Evolutionary conservation across 2,113 vertebrate species (phyloP).

Genomic region (Centropristis striata): DNA sequence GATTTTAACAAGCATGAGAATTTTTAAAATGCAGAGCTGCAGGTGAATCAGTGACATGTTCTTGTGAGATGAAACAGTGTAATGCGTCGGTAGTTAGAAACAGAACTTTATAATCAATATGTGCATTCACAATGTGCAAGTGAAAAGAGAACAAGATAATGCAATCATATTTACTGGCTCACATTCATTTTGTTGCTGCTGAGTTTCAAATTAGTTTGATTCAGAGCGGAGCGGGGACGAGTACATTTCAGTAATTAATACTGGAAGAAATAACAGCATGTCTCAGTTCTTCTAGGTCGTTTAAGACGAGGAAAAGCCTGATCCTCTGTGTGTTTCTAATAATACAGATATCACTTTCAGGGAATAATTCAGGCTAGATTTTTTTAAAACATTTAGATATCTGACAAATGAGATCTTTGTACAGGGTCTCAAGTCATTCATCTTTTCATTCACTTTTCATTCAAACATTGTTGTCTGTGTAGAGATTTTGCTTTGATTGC

Average conservation of each 20-base stretch:
- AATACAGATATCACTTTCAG: background rate
- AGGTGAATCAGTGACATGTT: background rate
- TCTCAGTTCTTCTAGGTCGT: slow-evolving; percentile 30
- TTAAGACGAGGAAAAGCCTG: background rate
- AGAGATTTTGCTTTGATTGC: too few species aligned
- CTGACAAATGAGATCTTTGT: background rate
- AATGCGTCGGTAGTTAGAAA: slow-evolving; percentile 12
- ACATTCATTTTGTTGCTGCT: slow-evolving; percentile 44
- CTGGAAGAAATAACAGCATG: slow-evolving; percentile 28
- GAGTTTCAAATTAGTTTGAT: slow-evolving; percentile 52
- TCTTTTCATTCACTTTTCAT: background rate
- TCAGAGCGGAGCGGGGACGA: slow-evolving; percentile 8
- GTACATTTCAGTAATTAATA: slow-evolving; percentile 56
- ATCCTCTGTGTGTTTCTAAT: background rate
- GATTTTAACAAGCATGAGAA: background rate
- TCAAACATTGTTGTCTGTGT: too few species aligned
- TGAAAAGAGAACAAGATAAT: slow-evolving; percentile 37
- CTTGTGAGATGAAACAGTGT: background rate
- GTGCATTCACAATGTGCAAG: slow-evolving; percentile 33
- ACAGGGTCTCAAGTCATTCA: background rate
- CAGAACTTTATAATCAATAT: slow-evolving; percentile 33
- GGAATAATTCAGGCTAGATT: background rate
- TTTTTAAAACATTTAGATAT: background rate
- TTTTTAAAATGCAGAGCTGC: background rate
- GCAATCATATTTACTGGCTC: slow-evolving; percentile 42